Base-by-base conservation (phyloP, 2,888 invertebrate species). In the Brachypterus glaber region DNA sequence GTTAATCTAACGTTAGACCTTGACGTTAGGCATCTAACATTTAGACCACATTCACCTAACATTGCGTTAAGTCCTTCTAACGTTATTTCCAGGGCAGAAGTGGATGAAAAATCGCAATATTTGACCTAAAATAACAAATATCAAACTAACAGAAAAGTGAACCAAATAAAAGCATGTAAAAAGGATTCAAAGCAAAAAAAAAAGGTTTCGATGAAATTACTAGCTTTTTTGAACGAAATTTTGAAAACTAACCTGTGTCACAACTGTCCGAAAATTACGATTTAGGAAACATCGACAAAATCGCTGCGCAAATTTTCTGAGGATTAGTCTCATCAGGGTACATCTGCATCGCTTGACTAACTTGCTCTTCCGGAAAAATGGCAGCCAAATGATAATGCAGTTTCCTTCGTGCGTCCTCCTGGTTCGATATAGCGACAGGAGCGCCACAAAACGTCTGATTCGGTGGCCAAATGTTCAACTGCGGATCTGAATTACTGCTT, bases 281-380 rank as follows among this genome's bases (percentile, higher is more conserved):
- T 57, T 74, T 72, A 27, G 74, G 74, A 60, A 77, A 84, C 72
- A 87, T 79, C 42, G 79, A 75, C 51, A 90, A 67, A 49, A 90
- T 88, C 44, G 85, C 79, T 24, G 86, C 85, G 66, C 92, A 92
- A 61, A 93, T 87, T 52, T 79, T 82, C 63, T 91, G 86, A 7
- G 92, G 82, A 64, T 91, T 85, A 15, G 82, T 87, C 62, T 91
- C 91, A 33, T 88, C 84, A 0, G 93, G 93, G 66, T 87, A 81
- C 47, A 83, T 69, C 44, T 82, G 77, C 86, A 96, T 88, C 1
- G 86, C 92, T 35, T 81, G 78, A 35, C 78, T 76, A n/a, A 95
- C 93, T 57, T 89, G 85, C 47, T 84, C 81, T 56, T 88, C 86
- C 0, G 91, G 90, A 66, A 96, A 96, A 40, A 95, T 80, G 36